phyloP scores from a whole-genome alignment of 2,888 invertebrate species.

The Drosophila paucipuncta region DNA sequence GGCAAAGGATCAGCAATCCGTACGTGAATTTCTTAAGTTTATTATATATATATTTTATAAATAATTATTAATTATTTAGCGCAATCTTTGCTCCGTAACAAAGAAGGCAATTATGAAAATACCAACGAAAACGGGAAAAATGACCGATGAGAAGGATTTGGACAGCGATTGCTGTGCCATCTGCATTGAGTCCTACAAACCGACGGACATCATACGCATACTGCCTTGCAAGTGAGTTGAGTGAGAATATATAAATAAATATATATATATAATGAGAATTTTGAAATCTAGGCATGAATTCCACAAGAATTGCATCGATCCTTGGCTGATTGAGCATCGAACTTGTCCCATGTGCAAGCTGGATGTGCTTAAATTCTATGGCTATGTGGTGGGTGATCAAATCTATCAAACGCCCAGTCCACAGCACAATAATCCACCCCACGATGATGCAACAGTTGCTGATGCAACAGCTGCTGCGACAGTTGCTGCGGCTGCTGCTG shows the following conservation, averaged over 20 bases:
- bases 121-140: slow-evolving; percentile 94
- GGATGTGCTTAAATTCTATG: slow-evolving; percentile 96
- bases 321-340: slow-evolving; percentile 97
- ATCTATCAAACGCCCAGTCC: slow-evolving; percentile 83
- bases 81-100: slow-evolving; percentile 95
- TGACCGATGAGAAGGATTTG: slow-evolving; percentile 94
- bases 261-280: neutral
- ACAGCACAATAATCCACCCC: slow-evolving; percentile 66
- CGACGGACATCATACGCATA: slow-evolving; percentile 93
- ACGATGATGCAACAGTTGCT: slow-evolving; percentile 23
- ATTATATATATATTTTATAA: neutral
- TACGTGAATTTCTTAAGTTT: slow-evolving; percentile 85
- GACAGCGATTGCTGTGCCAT: slow-evolving; percentile 97
- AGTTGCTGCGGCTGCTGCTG: slow-evolving; percentile 3
- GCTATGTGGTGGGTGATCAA: slow-evolving; percentile 91
- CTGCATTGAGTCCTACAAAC: slow-evolving; percentile 96
- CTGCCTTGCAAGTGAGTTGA: slow-evolving; percentile 94
- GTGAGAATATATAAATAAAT: neutral
- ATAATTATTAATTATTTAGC: slow-evolving; percentile 87
- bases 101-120: slow-evolving; percentile 97
- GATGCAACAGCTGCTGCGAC: slow-evolving; percentile 30
- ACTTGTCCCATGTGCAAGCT: slow-evolving; percentile 99
- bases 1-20: slow-evolving; percentile 96
- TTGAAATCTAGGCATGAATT: slow-evolving; percentile 92
- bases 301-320: slow-evolving; percentile 98